A percentile compares a stretch with the other conserved stretches of the same genome.
These are phyloP conservation scores for Microplitis demolitor DNA, from an alignment of 1,140 invertebrate species.

Conservation along the genomic window DNA sequence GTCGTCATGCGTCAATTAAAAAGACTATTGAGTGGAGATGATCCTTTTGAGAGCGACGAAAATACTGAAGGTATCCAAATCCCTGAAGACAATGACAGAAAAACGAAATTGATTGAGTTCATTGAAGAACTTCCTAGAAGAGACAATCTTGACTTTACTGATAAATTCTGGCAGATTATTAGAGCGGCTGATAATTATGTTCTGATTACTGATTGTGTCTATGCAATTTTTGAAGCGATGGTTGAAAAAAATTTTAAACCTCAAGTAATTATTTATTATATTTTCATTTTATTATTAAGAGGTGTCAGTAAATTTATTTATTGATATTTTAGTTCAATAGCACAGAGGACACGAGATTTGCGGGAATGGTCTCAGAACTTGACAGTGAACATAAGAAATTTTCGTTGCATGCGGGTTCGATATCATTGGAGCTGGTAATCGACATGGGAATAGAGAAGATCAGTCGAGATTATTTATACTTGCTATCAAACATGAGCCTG, in stretches of 20 bases:
- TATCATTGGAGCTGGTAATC: constrained; percentile 49
- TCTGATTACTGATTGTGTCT: constrained; percentile 41
- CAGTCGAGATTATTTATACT: constrained; percentile 46
- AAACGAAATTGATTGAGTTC: constrained; percentile 35
- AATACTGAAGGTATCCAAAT: constrained; percentile 3
- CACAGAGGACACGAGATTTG: constrained; percentile 42
- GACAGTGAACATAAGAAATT: constrained; percentile 29
- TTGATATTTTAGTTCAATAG: constrained; percentile 38
- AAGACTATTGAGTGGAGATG: constrained; percentile 39
- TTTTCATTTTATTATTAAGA: constrained; percentile 6
- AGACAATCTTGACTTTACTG: constrained; percentile 49
- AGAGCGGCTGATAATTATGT: constrained; percentile 35
- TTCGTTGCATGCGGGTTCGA: constrained; percentile 37
- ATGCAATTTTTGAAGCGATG: constrained; percentile 40
- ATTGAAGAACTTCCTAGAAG: constrained; percentile 36
- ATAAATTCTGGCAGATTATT: constrained; percentile 49
- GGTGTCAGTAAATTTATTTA: neutral
- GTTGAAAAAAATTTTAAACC: constrained; percentile 27
- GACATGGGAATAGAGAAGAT: constrained; percentile 54
- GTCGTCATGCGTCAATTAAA: constrained; percentile 38
- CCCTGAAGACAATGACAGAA: constrained; percentile 28
- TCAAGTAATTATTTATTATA: constrained; percentile 19
- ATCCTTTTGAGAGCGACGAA: constrained; percentile 25
- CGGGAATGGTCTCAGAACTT: constrained; percentile 38
- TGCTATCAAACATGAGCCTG: constrained; percentile 42